Percentiles rank a stretch among this genome's conserved stretches.
Evolutionary conservation across 2,888 invertebrate genomes (phyloP).

Genomic region (Hydroisotoma schaefferi): DNA sequence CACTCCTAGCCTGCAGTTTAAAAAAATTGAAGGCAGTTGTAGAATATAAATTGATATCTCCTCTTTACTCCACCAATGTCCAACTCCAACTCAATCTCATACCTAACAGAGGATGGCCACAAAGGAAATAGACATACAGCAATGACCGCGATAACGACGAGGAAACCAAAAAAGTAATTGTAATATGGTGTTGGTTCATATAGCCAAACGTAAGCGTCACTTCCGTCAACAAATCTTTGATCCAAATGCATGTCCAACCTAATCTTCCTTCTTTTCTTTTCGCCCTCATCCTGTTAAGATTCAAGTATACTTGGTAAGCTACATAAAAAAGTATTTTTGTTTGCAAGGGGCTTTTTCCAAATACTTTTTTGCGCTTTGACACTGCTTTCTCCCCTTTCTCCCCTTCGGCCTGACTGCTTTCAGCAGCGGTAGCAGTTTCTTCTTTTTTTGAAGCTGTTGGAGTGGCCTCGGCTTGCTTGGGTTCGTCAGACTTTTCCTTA

Average conservation of each 20-base stretch:
- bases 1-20: conserved; percentile 70
- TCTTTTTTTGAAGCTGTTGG: conserved; percentile 52
- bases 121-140: conserved; percentile 97
- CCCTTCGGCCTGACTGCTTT: conserved; percentile 47
- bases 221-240: conserved; percentile 87
- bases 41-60: not conserved
- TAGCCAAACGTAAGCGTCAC: conserved; percentile 96
- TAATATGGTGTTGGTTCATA: conserved; percentile 94
- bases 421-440: conserved; percentile 41
- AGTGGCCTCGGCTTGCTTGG: conserved; percentile 51
- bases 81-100: conserved; percentile 40
- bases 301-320: conserved; percentile 28
- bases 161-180: conserved; percentile 89
- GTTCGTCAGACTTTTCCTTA: conserved; percentile 55
- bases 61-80: not conserved
- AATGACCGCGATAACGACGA: conserved; percentile 86
- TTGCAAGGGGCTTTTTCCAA: conserved; percentile 37
- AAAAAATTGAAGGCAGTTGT: not conserved
- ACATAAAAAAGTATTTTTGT: conserved; percentile 33
- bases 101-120: conserved; percentile 91
- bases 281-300: conserved; percentile 54
- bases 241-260: conserved; percentile 96
- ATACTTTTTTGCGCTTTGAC: conserved; percentile 40
- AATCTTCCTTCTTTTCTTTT: conserved; percentile 80
- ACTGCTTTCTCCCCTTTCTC: conserved; percentile 36